phyloP scores from a whole-genome alignment of 2,888 invertebrate genomes.

The Papilio gigon region DNA sequence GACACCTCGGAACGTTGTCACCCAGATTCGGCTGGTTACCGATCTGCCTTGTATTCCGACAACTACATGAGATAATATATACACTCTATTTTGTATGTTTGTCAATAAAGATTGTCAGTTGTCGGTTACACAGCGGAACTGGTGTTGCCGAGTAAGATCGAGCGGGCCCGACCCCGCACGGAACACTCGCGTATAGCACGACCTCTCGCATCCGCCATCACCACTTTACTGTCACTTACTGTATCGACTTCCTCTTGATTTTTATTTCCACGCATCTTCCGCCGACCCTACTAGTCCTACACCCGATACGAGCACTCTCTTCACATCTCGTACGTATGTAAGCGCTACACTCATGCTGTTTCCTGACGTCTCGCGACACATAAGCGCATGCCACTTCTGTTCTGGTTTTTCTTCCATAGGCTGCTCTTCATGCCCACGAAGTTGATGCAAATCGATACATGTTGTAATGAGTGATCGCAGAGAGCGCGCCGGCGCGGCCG shows the following conservation, averaged over 20 bases:
- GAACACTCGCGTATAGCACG: conserved; percentile 79
- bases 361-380: conserved; percentile 47
- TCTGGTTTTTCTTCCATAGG: conserved; percentile 53
- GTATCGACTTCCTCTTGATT: conserved; percentile 73
- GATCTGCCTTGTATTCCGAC: conserved; percentile 8
- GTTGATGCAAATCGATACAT: conserved; percentile 43
- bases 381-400: conserved; percentile 53
- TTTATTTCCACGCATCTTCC: conserved; percentile 77
- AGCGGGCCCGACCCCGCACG: conserved; percentile 75
- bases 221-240: conserved; percentile 79
- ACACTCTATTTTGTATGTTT: conserved; percentile 22
- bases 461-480: conserved; percentile 4
- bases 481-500: conserved; percentile 27
- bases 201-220: conserved; percentile 74
- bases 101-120: conserved; percentile 2
- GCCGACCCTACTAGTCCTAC: conserved; percentile 70
- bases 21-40: conserved; percentile 14
- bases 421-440: conserved; percentile 50
- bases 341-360: conserved; percentile 27
- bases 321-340: conserved; percentile 51
- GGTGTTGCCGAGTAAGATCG: conserved; percentile 42
- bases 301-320: conserved; percentile 73
- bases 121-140: conserved; percentile 47
- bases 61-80: conserved; percentile 27
- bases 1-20: conserved; percentile 7